Base-by-base conservation (phyloP, 2,888 invertebrate genomes). In the Xylota segnis region DNA sequence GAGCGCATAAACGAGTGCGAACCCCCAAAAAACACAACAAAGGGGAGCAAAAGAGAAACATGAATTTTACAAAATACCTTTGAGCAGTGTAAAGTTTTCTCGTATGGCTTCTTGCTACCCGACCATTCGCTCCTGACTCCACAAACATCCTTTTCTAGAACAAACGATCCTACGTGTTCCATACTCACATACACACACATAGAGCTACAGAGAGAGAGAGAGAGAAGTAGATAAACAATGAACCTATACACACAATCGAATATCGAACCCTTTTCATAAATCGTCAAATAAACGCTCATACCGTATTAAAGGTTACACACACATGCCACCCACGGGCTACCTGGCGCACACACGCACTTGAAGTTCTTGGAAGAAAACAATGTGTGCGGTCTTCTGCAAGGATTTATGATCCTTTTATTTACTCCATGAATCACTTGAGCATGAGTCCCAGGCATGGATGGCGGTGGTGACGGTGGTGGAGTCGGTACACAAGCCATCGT, bases 371-470 rank as follows among this genome's bases (percentile, higher is more conserved):
- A 77, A 82, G 72, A 86, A 82, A 86, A 82, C 86, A 82, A 86
- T 86, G 76, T 86, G 86, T 86, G 81, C 68, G 82, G 86, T 86
- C 86, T 86, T 72, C 72, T 81, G 86, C 66, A 86, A 86, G 86
- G 82, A 86, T 86, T 86, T 86, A 86, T 86, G 86, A 86, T 86
- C 86, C 86, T 86, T 82, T 86, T 86, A 86, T 86, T 86, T 86
- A 86, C 86, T 86, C 56, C 72, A 86, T 86, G 86, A 86, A 86
- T 86, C 86, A 77, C 72, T 72, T 76, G 70, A 66, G 65, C 56
- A 74, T 43, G 58, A 75, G 70, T 45, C 79, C 71, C 79, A 65
- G 45, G 74, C 37, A 70, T 50, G 74, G 68, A n/a, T 50, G 47
- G 47, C 10, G 12, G 34, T 27, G 12, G 34, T 27, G 16, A n/a